These are phyloP conservation scores for Nudaria mundana DNA, from an alignment of 2,888 invertebrate species.

Conservation along the genomic window DNA sequence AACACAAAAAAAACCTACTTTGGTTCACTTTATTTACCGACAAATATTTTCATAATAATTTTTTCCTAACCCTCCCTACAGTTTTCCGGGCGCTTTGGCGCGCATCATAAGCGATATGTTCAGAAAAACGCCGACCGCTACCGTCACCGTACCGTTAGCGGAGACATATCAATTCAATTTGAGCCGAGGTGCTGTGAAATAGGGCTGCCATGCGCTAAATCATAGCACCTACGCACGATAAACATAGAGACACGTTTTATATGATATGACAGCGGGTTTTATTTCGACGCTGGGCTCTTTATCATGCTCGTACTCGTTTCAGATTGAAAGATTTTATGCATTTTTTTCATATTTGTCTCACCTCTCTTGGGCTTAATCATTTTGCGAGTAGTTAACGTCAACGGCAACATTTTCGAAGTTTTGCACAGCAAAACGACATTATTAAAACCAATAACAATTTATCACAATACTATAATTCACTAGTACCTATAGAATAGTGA, in stretches of 20 bases:
- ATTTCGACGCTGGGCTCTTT: conserved; percentile 10
- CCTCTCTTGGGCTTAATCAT: too few relatives aligned
- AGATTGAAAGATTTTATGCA: too few relatives aligned
- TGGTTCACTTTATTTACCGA: too few relatives aligned
- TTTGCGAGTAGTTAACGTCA: too few relatives aligned
- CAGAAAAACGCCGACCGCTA: conserved; percentile 64
- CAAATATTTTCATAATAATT: neutral
- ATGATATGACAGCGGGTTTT: conserved; percentile 59
- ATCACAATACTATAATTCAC: too few relatives aligned
- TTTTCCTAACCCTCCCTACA: conserved; percentile 47
- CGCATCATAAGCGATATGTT: conserved; percentile 72
- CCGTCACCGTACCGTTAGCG: conserved; percentile 52
- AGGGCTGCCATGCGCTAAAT: conserved; percentile 66
- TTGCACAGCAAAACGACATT: too few relatives aligned
- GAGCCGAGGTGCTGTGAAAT: conserved; percentile 62
- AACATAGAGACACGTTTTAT: conserved; percentile 75
- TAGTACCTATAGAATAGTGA: too few relatives aligned
- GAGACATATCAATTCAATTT: conserved; percentile 81
- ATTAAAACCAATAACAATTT: too few relatives aligned
- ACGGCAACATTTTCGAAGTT: too few relatives aligned
- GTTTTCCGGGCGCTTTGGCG: conserved; percentile 67
- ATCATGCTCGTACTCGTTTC: too few relatives aligned
- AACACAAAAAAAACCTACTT: too few relatives aligned
- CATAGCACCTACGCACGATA: conserved; percentile 64
- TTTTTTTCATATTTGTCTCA: too few relatives aligned